These are phyloP conservation scores for Drosophila borealis DNA, from an alignment of 2,888 invertebrate genomes.

Conservation along the genomic window DNA sequence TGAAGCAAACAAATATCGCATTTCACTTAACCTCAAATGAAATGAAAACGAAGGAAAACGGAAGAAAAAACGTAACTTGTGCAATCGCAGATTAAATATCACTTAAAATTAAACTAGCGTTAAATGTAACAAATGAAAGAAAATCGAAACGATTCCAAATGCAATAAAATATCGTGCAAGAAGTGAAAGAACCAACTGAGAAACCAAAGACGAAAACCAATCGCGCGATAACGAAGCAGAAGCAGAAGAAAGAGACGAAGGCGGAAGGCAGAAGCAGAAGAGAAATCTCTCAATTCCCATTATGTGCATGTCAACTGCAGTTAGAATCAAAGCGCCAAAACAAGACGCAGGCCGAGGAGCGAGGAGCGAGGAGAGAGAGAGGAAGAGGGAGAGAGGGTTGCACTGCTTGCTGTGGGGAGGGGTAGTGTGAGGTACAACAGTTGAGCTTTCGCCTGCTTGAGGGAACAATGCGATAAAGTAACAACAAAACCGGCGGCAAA, in stretches of 20 bases:
- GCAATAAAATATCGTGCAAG: slow-evolving; percentile 72
- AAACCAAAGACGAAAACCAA: slow-evolving; percentile 66
- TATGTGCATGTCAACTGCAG: slow-evolving; percentile 82
- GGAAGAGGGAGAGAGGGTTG: not conserved
- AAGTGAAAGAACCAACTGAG: slow-evolving; percentile 22
- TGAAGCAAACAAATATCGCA: slow-evolving; percentile 28
- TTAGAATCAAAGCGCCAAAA: slow-evolving; percentile 75
- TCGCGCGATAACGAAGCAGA: slow-evolving; percentile 65
- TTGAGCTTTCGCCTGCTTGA: slow-evolving; percentile 44
- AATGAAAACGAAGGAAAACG: slow-evolving; percentile 7
- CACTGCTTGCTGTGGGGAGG: too few relatives aligned
- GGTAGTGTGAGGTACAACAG: not conserved
- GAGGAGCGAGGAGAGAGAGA: not conserved
- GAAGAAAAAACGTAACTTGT: slow-evolving; percentile 31
- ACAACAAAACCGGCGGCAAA: slow-evolving; percentile 51
- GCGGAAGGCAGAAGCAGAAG: slow-evolving; percentile 35
- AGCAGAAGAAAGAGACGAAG: slow-evolving; percentile 3
- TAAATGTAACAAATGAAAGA: slow-evolving; percentile 78
- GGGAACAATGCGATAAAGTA: slow-evolving; percentile 70
- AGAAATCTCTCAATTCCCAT: slow-evolving; percentile 80
- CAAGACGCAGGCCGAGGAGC: slow-evolving; percentile 23
- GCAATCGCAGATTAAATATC: slow-evolving; percentile 75
- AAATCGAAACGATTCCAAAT: slow-evolving; percentile 76
- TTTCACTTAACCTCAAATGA: slow-evolving; percentile 30
- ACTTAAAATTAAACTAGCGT: slow-evolving; percentile 78